phyloP scores from a whole-genome alignment of 1,140 invertebrate species.

The Papilio polytes region DNA sequence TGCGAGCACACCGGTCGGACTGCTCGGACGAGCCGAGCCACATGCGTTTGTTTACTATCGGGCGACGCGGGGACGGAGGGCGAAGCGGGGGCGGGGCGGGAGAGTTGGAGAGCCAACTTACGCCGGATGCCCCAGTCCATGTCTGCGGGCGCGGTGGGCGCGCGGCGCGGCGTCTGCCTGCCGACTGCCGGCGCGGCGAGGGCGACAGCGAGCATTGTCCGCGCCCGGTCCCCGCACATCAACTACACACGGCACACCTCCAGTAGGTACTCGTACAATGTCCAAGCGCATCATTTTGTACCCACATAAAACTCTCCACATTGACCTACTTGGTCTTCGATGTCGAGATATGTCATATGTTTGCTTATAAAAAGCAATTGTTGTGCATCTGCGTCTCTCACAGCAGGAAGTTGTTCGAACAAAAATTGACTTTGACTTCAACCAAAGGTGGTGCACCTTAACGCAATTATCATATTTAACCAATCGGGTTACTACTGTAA shows the following conservation, averaged over 20 bases:
- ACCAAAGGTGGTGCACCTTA: neutral
- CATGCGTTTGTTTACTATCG: slow-evolving; percentile 83
- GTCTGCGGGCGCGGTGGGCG: slow-evolving; percentile 65
- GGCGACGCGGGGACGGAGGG: slow-evolving; percentile 53
- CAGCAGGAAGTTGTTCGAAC: neutral
- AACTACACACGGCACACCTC: neutral
- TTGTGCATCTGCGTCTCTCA: neutral
- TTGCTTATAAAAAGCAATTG: slow-evolving; percentile 12
- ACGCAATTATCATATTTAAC: slow-evolving; percentile 11
- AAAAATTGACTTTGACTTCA: too few species aligned
- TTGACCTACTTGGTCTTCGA: slow-evolving; percentile 6
- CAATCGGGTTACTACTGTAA: neutral
- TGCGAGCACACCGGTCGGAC: slow-evolving; percentile 77
- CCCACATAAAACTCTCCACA: slow-evolving; percentile 3
- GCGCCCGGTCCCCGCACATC: slow-evolving; percentile 29
- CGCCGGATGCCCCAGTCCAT: slow-evolving; percentile 93
- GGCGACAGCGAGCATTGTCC: slow-evolving; percentile 58
- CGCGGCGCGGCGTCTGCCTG: slow-evolving; percentile 75
- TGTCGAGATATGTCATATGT: neutral
- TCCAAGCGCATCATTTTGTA: slow-evolving; percentile 16
- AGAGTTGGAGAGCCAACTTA: slow-evolving; percentile 83
- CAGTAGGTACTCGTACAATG: slow-evolving; percentile 5
- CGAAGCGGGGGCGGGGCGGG: slow-evolving; percentile 25
- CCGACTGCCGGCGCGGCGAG: slow-evolving; percentile 66
- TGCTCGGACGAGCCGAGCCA: slow-evolving; percentile 67